Evolutionary conservation across 2,113 vertebrate genomes (phyloP).

Genomic region (Osmerus mordax): DNA sequence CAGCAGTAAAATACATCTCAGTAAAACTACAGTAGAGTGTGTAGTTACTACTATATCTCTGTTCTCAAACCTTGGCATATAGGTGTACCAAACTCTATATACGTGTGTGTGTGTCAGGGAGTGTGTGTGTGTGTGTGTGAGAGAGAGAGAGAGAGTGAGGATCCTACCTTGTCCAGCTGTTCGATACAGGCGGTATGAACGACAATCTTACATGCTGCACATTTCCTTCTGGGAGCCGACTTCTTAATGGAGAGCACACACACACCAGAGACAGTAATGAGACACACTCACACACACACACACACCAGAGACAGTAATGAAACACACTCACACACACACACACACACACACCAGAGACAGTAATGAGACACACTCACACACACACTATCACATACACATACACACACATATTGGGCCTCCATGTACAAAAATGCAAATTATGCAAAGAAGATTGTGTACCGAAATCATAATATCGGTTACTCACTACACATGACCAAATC

Average conservation of each 20-base stretch:
- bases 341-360: background rate
- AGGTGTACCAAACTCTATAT: background rate
- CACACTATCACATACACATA: background rate
- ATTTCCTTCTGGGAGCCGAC: constrained; percentile 92
- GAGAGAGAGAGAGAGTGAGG: constrained; percentile 8
- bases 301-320: constrained; percentile 37
- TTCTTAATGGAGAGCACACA: constrained; percentile 78
- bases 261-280: constrained; percentile 37
- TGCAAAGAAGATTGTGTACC: too few species aligned
- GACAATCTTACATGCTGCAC: constrained; percentile 94
- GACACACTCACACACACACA: constrained; percentile 27
- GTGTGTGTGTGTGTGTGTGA: background rate
- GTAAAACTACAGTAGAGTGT: too few species aligned
- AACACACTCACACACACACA: constrained; percentile 19
- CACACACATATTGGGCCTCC: constrained; percentile 2
- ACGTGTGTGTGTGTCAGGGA: constrained; percentile 5
- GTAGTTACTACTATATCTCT: too few species aligned
- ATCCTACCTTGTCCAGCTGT: constrained; percentile 88
- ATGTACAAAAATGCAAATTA: too few species aligned
- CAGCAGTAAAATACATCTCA: too few species aligned
- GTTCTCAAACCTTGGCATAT: background rate
- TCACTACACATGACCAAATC: too few species aligned
- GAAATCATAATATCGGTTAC: too few species aligned
- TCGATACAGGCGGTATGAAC: constrained; percentile 93
- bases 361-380: too few species aligned